A percentile compares a stretch with the other conserved stretches of the same genome.
These are phyloP conservation scores for Penaeus vannamei DNA, from an alignment of 1,140 invertebrate species.

Conservation along the genomic window DNA sequence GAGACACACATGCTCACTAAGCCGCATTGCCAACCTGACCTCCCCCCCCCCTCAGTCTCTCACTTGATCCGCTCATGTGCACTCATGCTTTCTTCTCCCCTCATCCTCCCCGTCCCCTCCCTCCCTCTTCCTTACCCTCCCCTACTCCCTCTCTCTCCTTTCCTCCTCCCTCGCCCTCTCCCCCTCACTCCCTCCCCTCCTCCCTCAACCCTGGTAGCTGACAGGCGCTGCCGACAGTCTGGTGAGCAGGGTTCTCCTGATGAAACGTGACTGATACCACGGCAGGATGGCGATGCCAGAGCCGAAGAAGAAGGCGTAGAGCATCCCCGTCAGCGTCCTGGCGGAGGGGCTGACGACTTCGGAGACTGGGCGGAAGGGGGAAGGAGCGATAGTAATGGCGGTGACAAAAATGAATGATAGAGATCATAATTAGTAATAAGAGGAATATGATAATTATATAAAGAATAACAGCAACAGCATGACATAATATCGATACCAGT, in stretches of 20 bases:
- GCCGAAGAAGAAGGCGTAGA: slow-evolving; percentile 72
- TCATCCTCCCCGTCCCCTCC: too few relatives aligned
- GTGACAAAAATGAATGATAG: too few relatives aligned
- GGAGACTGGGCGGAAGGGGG: slow-evolving; percentile 67
- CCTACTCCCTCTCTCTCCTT: background rate
- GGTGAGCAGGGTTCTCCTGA: slow-evolving; percentile 71
- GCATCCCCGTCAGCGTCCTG: slow-evolving; percentile 70
- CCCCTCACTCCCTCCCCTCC: background rate
- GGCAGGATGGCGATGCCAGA: slow-evolving; percentile 70
- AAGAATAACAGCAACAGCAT: too few relatives aligned
- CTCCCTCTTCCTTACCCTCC: too few relatives aligned
- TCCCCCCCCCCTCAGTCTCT: too few relatives aligned
- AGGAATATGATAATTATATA: too few relatives aligned
- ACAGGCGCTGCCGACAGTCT: slow-evolving; percentile 68
- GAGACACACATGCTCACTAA: background rate
- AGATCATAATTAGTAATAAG: too few relatives aligned
- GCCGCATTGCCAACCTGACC: too few relatives aligned
- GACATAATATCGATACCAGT: too few relatives aligned
- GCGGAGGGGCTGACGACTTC: slow-evolving; percentile 70
- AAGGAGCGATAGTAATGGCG: too few relatives aligned
- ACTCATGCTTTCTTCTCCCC: too few relatives aligned
- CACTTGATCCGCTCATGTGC: too few relatives aligned
- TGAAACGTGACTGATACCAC: slow-evolving; percentile 70
- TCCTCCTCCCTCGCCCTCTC: background rate
- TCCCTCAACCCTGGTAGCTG: background rate